Evolutionary conservation across 2,888 invertebrate genomes (phyloP).

Genomic region (Diaperis boleti): DNA sequence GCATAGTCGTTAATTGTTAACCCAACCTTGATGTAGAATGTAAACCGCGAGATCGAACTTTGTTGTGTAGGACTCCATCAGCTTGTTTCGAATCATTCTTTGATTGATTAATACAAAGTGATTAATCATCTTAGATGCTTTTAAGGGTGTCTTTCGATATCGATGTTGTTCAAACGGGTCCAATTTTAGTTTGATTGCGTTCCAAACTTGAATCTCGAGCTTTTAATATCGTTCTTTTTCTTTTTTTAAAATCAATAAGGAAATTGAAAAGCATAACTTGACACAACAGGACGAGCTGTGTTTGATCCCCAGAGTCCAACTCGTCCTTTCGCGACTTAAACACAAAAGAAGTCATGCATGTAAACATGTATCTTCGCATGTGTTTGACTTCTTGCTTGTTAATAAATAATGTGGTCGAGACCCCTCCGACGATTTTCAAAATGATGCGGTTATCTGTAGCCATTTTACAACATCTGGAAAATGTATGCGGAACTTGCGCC

Average conservation of each 20-base stretch:
- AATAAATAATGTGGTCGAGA: conserved; percentile 6
- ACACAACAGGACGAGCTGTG: conserved; percentile 3
- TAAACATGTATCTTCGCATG: conserved; percentile 13
- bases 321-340: background rate
- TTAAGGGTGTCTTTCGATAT: conserved; percentile 26
- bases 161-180: conserved; percentile 9
- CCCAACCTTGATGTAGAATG: conserved; percentile 29
- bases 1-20: conserved; percentile 37
- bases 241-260: conserved; percentile 1
- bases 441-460: background rate
- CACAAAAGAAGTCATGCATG: conserved; percentile 21
- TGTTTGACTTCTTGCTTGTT: conserved; percentile 22
- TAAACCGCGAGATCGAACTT: conserved; percentile 11
- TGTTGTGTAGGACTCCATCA: background rate
- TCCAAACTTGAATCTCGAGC: conserved; percentile 22
- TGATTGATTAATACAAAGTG: conserved; percentile 30
- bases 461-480: background rate
- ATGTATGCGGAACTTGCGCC: background rate
- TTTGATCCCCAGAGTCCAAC: background rate
- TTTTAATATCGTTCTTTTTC: conserved; percentile 7
- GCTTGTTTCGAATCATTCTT: conserved; percentile 20
- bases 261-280: conserved; percentile 12
- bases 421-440: background rate
- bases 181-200: conserved; percentile 30
- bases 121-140: conserved; percentile 30